Conservation (phyloP, 2,113 vertebrate genomes). For the Tamias sibiricus region DNA sequence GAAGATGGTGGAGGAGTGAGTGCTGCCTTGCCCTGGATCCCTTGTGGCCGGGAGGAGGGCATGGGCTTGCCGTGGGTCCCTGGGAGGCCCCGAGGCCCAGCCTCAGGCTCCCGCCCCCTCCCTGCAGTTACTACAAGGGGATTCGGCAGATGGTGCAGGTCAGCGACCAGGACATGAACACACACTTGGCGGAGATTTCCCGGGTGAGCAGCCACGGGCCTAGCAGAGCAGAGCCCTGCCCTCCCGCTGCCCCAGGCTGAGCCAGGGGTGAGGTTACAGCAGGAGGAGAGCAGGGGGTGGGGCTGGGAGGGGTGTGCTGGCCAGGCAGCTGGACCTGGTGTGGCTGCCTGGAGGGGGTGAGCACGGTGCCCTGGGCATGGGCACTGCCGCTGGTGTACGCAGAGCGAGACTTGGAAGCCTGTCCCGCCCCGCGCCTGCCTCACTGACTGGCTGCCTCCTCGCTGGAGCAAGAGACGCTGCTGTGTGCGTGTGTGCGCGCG, state of each 20-base stretch:
- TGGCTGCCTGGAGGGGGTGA: too few relatives aligned
- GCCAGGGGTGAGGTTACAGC: too few relatives aligned
- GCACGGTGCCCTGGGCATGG: too few relatives aligned
- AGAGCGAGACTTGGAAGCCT: background rate
- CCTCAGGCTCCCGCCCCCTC: background rate
- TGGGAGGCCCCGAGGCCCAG: background rate
- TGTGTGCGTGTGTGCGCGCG: too few relatives aligned
- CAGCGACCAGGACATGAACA: slow-evolving; percentile 99
- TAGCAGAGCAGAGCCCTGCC: background rate
- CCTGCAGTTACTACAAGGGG: slow-evolving; percentile 95
- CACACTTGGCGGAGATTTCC: slow-evolving; percentile 98
- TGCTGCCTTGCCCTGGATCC: background rate
- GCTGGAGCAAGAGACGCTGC: background rate
- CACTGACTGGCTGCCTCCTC: too few relatives aligned
- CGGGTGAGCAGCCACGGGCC: slow-evolving; percentile 89
- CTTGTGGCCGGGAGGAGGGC: background rate
- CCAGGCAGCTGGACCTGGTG: too few relatives aligned
- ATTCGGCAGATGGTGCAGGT: slow-evolving; percentile 97
- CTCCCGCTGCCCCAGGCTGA: background rate
- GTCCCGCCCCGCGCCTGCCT: rapidly evolving
- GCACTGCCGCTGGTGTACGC: too few relatives aligned
- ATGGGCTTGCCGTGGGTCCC: background rate
- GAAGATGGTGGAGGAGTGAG: slow-evolving; percentile 99
- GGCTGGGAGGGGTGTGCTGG: background rate
- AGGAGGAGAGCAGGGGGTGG: background rate